Evolutionary conservation across 1,140 invertebrate species (phyloP).

Genomic region (Cherax quadricarinatus): DNA sequence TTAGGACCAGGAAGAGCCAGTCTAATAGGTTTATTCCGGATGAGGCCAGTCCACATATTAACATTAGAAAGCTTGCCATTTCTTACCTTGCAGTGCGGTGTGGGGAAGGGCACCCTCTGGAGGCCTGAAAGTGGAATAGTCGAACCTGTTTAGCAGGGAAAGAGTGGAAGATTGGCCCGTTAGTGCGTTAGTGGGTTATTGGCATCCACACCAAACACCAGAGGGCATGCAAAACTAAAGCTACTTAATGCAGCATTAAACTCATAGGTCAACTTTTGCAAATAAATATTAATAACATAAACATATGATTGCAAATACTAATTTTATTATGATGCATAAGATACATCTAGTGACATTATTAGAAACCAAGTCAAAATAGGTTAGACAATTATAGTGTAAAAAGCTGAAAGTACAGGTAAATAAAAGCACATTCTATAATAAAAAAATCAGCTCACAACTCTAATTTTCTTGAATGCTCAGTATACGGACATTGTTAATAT

Average conservation of each 20-base stretch:
- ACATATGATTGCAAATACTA: neutral
- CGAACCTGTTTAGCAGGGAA: slow-evolving; percentile 62
- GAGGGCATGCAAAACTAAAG: slow-evolving; percentile 29
- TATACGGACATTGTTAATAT: too few relatives aligned
- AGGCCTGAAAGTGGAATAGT: slow-evolving; percentile 72
- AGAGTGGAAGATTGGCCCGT: slow-evolving; percentile 44
- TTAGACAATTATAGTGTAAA: neutral
- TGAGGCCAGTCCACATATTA: too few relatives aligned
- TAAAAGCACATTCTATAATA: too few relatives aligned
- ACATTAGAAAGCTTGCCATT: neutral
- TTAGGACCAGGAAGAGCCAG: too few relatives aligned
- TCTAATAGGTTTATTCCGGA: too few relatives aligned
- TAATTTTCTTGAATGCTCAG: too few relatives aligned
- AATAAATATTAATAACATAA: neutral
- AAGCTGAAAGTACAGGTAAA: neutral
- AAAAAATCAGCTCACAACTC: too few relatives aligned
- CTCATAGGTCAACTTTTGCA: neutral
- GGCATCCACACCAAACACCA: slow-evolving; percentile 55
- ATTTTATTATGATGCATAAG: neutral
- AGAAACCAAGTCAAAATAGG: neutral
- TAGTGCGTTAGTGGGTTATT: slow-evolving; percentile 57
- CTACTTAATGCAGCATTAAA: neutral
- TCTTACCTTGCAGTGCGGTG: slow-evolving; percentile 72
- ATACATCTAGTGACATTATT: neutral
- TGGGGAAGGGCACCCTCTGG: slow-evolving; percentile 72